Base-by-base conservation (phyloP, 23 tunicate species). In the Phallusia fumigata region DNA sequence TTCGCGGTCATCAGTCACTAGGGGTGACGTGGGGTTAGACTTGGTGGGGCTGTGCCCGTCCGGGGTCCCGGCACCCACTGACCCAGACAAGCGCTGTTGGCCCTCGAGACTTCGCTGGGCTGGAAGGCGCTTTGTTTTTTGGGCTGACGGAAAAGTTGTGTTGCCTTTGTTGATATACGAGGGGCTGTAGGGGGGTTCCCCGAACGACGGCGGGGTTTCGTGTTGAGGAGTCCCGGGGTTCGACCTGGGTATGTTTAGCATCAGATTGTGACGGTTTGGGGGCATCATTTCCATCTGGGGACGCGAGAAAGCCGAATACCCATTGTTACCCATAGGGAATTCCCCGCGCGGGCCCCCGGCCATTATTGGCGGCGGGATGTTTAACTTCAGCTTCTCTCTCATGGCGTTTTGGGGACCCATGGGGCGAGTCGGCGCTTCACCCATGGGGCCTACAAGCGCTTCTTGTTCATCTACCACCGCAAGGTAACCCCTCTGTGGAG, bases 181-280 rank as follows among this genome's bases (percentile, higher is more conserved):
- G 40, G 44, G 36, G 44, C 79, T 77, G 69, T 65, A 31, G 11
- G 69, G 32, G 65, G 24, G 51, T 30, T 69, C 83, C 65, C 64
- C 30, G 3, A 86, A 65, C 32, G 32, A n/a, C 3, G 90, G 80
- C 5, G 90, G 84, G 33, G 19, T 32, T 30, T 86, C 90, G 51
- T 73, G 40, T 72, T 65, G 45, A 0, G 90, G 90, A 33, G 90
- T 80, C 15, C 90, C 90, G 51, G 90, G 90, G 64, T 86, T 86
- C 28, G 90, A 86, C 26, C 35, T n/a, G 80, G 86, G 33, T 18
- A 52, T 32, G 74, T 74, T 74, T 34, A 32, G 77, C n/a, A 33
- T 24, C 77, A 74, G 16, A 16, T 58, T 22, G 16, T 6, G 26
- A 24, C 69, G 69, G 28, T 58, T 58, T 16, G 28, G 26, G 28